These are phyloP conservation scores for Prionace glauca DNA, from an alignment of 2,797 vertebrate genomes.

Conservation along the genomic window DNA sequence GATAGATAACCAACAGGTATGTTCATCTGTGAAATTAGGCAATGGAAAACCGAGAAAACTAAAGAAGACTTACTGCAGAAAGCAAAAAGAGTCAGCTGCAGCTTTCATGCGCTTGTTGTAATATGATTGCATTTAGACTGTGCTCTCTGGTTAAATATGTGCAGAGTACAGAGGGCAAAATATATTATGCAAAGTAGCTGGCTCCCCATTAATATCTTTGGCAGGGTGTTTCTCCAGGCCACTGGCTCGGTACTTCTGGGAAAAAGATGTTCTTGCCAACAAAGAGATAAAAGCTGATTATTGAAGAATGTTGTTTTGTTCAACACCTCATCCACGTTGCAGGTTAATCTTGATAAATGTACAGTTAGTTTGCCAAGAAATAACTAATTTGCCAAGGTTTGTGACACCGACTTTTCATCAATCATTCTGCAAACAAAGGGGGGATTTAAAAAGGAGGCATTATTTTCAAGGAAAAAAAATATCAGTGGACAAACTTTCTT, in stretches of 20 bases:
- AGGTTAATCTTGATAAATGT: conserved; percentile 29
- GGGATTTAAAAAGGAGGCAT: neutral
- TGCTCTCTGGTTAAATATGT: neutral
- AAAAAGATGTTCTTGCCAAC: neutral
- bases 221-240: neutral
- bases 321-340: neutral
- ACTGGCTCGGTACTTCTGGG: neutral
- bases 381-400: neutral
- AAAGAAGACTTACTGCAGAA: neutral
- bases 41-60: neutral
- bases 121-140: neutral
- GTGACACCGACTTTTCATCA: neutral
- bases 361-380: neutral
- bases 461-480: neutral
- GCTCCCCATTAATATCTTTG: conserved; percentile 21
- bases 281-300: conserved; percentile 26
- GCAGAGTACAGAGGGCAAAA: neutral
- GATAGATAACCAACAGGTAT: neutral
- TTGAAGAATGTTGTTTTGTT: conserved; percentile 5
- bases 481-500: too few species aligned
- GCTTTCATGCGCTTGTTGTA: neutral
- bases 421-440: neutral
- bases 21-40: neutral
- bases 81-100: neutral
- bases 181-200: neutral